Evolutionary conservation across 2,888 invertebrate genomes (phyloP), one percentile per base, ranked within the genome.

Genomic region (Baccha elongata): DNA sequence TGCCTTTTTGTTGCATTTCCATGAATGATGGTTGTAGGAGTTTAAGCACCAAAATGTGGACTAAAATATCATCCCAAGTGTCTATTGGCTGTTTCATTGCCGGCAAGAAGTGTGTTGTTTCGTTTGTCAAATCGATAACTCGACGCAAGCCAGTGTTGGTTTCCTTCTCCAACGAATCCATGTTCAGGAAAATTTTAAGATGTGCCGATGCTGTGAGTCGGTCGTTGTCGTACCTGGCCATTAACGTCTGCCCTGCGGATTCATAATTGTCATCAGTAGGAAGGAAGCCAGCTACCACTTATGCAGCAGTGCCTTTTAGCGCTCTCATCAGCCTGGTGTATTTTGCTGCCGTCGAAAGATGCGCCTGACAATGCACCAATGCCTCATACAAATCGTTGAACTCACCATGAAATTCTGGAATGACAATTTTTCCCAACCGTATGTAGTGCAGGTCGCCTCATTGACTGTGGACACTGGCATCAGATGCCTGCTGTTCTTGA

Each of bases 61-160:
- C 52, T 1, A 53, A 17, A n/a, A 53, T 53, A 1, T 53, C 52
- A 6, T 52, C 32, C 52, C 52, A 52, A 0, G 10, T 52, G 0
- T 52, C 32, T 0, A 52, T 32, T 4, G 52, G 52, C 3, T 26
- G 17, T 44, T 44, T 44, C 19, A 44, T 44, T 17, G 44, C 44
- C 1, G 19, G 19, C 11, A 44, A 44, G 0, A 11, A 44, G 3
- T 11, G 3, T 10, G 44, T 44, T 0, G 44, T 44, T 11, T 44
- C 19, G 11, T 44, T 44, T 0, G 44, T 44, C 3, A 44, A 3
- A 19, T 44, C 44, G 11, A 40, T 19, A 4, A 42, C 13, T 15
- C 71, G 60, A 48, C 60, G 60, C 53, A 73, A 73, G 65, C 55
- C 55, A 48, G 10, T 73, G 17, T 73, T 65, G 0, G 64, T 40